phyloP scores from a whole-genome alignment of 2,888 invertebrate species.

The Phrixothrix hirtus region DNA sequence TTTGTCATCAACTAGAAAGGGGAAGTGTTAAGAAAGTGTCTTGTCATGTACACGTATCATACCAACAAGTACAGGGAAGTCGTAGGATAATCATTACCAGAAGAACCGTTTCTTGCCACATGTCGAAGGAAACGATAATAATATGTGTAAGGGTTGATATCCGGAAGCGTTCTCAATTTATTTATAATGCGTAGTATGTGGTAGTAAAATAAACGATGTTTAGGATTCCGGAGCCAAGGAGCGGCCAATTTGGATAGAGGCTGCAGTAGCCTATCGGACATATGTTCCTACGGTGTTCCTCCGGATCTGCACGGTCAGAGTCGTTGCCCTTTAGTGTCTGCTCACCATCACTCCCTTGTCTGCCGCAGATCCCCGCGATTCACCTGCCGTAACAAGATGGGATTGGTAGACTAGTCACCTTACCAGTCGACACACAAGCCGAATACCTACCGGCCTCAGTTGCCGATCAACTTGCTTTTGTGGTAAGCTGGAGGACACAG shows the following conservation, averaged over 20 bases:
- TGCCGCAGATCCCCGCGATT: slow-evolving; percentile 42
- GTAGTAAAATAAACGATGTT: background rate
- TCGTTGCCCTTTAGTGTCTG: slow-evolving; percentile 52
- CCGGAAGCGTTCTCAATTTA: too few species aligned
- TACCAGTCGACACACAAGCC: slow-evolving; percentile 41
- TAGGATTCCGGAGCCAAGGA: slow-evolving; percentile 2
- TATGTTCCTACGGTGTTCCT: slow-evolving; percentile 44
- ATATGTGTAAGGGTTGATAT: too few species aligned
- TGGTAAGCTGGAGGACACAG: slow-evolving; percentile 24
- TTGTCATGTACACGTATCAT: slow-evolving; percentile 22
- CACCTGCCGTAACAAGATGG: slow-evolving; percentile 50
- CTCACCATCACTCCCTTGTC: slow-evolving; percentile 41
- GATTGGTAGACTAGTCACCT: slow-evolving; percentile 49
- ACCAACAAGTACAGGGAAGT: slow-evolving; percentile 25
- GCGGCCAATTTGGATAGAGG: slow-evolving; percentile 14
- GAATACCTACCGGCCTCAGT: slow-evolving; percentile 40
- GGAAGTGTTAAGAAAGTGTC: slow-evolving; percentile 39
- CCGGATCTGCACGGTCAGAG: slow-evolving; percentile 43
- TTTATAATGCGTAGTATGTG: too few species aligned
- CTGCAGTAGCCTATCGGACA: slow-evolving; percentile 34
- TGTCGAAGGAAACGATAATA: slow-evolving; percentile 4
- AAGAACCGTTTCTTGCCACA: slow-evolving; percentile 16
- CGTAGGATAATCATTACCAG: slow-evolving; percentile 19
- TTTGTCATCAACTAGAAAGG: slow-evolving; percentile 37
- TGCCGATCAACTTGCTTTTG: slow-evolving; percentile 40